Evolutionary conservation across 2,888 invertebrate genomes (phyloP), one percentile per base, ranked within the genome.

Genomic region (Pyrrhopygopsis socrates): DNA sequence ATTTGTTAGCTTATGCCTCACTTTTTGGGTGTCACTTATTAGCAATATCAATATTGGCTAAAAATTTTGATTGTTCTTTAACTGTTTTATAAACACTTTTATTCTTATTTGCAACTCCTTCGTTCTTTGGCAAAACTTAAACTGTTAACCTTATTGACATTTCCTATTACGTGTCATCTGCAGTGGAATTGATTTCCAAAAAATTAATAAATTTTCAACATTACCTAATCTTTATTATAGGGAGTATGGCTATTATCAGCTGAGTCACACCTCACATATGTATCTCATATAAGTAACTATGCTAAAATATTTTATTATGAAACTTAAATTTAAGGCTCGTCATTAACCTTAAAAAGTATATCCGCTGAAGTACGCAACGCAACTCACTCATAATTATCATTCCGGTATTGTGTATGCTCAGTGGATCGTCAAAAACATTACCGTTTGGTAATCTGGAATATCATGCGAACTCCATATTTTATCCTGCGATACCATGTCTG

Each of bases 401-500:
- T 22, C 74, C 50, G 50, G 80, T 80, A 80, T 74, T 68, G 67
- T 81, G 82, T 76, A 70, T 70, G 74, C 81, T 75, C 92, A 89
- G 87, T 90, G 90, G 89, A 91, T 93, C 92, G 91, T 94, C 88
- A 93, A 92, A 93, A 92, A 92, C 91, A 92, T 94, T 89, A 91
- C 89, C 93, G 89, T 94, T 93, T 92, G 90, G 90, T 92, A 91
- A 91, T 94, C 92, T 93, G 92, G 92, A 94, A 94, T 93, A 94
- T 93, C 92, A 94, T 93, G 91, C 91, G 92, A 93, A 94, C 93
- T 95, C 93, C 95, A 95, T 95, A 95, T 96, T 95, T 95, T 93
- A 94, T 95, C 93, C 95, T 92, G 93, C 94, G 92, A 94, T 96
- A 95, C 93, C 95, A 87, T 94, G 95, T 96, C 94, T 94, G 95